Evolutionary conservation across 2,888 invertebrate genomes (phyloP).

Genomic region (Abrostola triplasia): DNA sequence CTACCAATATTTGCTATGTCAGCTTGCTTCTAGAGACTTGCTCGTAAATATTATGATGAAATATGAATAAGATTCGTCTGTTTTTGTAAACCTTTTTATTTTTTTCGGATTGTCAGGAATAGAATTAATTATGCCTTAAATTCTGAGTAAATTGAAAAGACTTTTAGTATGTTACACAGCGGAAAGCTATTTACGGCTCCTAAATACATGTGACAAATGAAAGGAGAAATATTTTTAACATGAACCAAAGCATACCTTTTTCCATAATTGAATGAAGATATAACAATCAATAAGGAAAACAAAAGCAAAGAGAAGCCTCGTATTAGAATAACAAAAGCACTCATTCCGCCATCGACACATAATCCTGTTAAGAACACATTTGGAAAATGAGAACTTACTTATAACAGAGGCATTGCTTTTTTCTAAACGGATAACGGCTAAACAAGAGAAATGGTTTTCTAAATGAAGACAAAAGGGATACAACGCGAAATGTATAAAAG

Average conservation of each 20-base stretch:
- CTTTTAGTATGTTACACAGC: constrained; percentile 14
- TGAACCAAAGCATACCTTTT: constrained; percentile 18
- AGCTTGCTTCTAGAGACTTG: constrained; percentile 23
- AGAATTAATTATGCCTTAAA: constrained; percentile 15
- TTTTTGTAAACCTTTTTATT: constrained; percentile 48
- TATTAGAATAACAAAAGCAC: constrained; percentile 30
- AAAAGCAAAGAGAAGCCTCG: constrained; percentile 15
- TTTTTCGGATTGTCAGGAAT: constrained; percentile 21
- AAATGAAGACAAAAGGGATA: constrained; percentile 80
- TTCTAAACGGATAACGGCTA: constrained; percentile 70
- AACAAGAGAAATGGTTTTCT: constrained; percentile 77
- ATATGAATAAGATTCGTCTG: constrained; percentile 39
- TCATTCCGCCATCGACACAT: constrained; percentile 36
- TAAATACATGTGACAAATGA: constrained; percentile 15
- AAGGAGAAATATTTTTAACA: constrained; percentile 7
- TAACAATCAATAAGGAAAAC: constrained; percentile 41
- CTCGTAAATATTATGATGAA: constrained; percentile 44
- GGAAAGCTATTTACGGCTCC: not conserved
- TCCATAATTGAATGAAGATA: constrained; percentile 32
- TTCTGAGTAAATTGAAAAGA: constrained; percentile 13
- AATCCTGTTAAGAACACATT: constrained; percentile 58
- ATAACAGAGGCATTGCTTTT: constrained; percentile 53
- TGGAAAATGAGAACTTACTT: constrained; percentile 57
- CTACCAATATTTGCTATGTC: constrained; percentile 52
- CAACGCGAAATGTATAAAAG: constrained; percentile 64